Percentiles rank a stretch among this genome's conserved stretches.
phyloP scores from a whole-genome alignment of 2,113 vertebrate species.

The Peucedramus taeniatus region DNA sequence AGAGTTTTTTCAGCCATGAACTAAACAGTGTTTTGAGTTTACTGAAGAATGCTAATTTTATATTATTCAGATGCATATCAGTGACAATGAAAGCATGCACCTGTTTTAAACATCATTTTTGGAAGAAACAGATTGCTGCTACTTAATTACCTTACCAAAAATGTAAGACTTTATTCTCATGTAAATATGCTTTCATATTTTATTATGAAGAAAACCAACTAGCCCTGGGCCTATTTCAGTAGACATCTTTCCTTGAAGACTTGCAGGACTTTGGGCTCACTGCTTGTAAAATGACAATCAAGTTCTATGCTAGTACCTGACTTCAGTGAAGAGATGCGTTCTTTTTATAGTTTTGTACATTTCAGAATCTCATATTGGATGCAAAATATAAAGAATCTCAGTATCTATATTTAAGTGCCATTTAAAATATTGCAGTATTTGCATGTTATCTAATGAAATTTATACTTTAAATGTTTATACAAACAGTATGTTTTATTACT shows the following conservation, averaged over 20 bases:
- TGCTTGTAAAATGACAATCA: constrained; percentile 85
- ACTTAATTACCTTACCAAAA: constrained; percentile 75
- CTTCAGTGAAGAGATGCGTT: constrained; percentile 78
- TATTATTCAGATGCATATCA: neutral
- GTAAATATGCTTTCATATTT: constrained; percentile 72
- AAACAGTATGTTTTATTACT: constrained; percentile 70
- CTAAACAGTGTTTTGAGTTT: neutral
- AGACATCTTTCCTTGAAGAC: neutral
- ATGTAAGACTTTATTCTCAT: constrained; percentile 61
- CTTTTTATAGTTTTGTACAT: constrained; percentile 76
- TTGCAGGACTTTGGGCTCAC: constrained; percentile 1
- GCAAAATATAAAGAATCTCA: constrained; percentile 65
- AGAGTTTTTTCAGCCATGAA: neutral
- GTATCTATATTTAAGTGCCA: constrained; percentile 79
- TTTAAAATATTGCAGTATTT: constrained; percentile 79
- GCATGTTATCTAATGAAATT: constrained; percentile 84
- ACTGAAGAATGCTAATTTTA: constrained; percentile 9
- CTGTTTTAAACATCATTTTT: constrained; percentile 53
- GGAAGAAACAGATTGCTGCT: constrained; percentile 75
- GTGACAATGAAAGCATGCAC: neutral
- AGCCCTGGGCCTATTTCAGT: constrained; percentile 5
- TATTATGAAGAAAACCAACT: constrained; percentile 68
- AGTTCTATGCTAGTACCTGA: constrained; percentile 59
- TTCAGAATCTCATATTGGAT: constrained; percentile 63
- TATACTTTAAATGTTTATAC: constrained; percentile 78